These are phyloP conservation scores for Eupelmus urozonus DNA, from an alignment of 2,888 invertebrate genomes.

Conservation along the genomic window DNA sequence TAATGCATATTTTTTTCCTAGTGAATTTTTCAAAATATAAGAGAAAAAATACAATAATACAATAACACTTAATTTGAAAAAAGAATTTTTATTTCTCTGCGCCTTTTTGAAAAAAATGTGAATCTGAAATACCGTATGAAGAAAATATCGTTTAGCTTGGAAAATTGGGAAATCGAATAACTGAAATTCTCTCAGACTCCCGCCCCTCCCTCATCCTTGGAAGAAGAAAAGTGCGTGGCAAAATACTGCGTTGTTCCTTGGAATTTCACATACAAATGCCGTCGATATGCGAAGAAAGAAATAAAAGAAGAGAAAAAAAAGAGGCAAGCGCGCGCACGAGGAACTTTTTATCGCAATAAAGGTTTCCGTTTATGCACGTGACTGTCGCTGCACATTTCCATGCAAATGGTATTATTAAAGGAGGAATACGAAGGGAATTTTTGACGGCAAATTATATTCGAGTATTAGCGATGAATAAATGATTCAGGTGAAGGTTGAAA, in stretches of 20 bases:
- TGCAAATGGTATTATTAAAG: constrained; percentile 9
- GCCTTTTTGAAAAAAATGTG: neutral
- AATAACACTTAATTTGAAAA: no score
- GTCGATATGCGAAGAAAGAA: neutral
- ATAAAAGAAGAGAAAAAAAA: neutral
- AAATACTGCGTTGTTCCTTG: neutral
- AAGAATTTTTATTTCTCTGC: no score
- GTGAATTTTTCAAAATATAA: no score
- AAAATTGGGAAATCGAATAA: constrained; percentile 32
- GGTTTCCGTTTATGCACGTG: constrained; percentile 1
- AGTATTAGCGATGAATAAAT: no score
- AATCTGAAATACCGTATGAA: constrained; percentile 6
- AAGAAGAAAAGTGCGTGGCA: neutral
- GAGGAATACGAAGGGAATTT: no score
- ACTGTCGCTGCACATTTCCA: neutral
- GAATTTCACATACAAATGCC: constrained; percentile 20
- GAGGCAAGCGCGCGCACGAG: no score
- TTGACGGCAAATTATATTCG: no score
- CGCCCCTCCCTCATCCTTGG: neutral
- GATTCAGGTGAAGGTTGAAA: no score
- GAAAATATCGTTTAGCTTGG: constrained; percentile 16
- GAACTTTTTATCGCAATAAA: constrained; percentile 10
- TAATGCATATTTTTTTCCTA: no score
- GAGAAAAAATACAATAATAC: no score
- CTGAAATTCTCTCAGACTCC: constrained; percentile 14